Base-by-base conservation (phyloP, 2,797 vertebrate species). In the Tapirus indicus region DNA sequence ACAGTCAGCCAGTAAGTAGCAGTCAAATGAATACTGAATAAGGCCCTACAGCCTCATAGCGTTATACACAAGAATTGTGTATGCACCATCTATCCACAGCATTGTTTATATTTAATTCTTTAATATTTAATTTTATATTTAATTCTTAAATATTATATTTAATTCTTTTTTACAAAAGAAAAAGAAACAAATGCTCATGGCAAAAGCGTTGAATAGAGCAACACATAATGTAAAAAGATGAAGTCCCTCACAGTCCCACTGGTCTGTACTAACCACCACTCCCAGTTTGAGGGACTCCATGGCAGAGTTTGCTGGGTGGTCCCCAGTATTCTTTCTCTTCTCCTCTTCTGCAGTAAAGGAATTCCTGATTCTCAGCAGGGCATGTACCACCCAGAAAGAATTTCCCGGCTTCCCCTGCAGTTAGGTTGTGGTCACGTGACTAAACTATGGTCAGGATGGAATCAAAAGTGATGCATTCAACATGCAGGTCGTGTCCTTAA, bases 321-420 rank as follows among this genome's bases (percentile, higher is more conserved):
- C 6, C 25, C 41, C 41, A n/a, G 16, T 49, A 58, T 56, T 16
- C 41, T n/a, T 58, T 78, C 56, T 68, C 35, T n/a, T 69, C 35
- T 25, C 35, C 7, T 8, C 3, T 18, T 72, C 49, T 38, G 56
- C 14, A 47, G 14, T 64, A 41, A 75, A 79, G 71, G 44, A 88
- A 84, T 44, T 64, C 10, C 32, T 47, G 66, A 47, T 35, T 79
- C 71, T 23, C 56, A 79, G 64, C 18, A 72, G 1, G 23, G 74
- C 41, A 52, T 2, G 8, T 2, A 74, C 12, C 44, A 6, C 47
- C 21, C 23, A 44, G 69, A 88, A 84, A 69, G 66, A 75, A 75
- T 71, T 52, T 92, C 58, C 66, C 82, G 85, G 77, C 29, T 49
- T 71, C 47, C n/a, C 29, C 25, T 92, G 88, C 38, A 35, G 72